Evolutionary conservation across 92 coral and sea anemone species (phyloP), one percentile per base, ranked within the genome.

Genomic region (Virgularia gustaviana): DNA sequence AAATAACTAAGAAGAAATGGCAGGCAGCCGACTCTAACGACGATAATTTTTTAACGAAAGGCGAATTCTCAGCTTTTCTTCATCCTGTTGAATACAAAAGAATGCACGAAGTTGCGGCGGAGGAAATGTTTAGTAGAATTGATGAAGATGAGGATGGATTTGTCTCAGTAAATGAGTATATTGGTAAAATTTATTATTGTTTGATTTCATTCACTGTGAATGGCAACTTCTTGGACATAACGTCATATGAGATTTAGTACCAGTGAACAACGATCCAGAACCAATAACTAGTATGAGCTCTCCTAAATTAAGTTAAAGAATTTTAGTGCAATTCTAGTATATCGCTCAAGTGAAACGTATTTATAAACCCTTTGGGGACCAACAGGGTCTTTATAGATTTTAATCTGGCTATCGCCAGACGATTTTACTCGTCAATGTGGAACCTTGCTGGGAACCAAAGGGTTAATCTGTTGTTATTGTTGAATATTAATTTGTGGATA

Each of bases 71-170:
- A 10, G 83, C 92, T 0, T 78, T 81, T 42, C 32, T 86, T 16
- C 87, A 82, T 30, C 92, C 96, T 3, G 74, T 81, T 63, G 96
- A 86, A 30, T 85, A 80, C 71, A 83, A 85, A 2, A 78, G 83
- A 70, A 88, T 83, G 79, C 83, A 84, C 22, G 83, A 73, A 5
- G 61, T 79, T 12, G 87, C 79, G 25, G 78, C 87, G 2, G 85
- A 80, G 36, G 96, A 91, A 41, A 65, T 56, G 5, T 38, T 91
- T 13, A 68, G 59, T 1, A 82, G 78, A 0, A 61, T 84, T 4
- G 97, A 91, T 77, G 72, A 74, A 35, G 85, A 89, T 39, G 76
- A 77, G 43, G 96, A 91, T 74, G 97, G 97, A 13, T 76, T 55
- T 39, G 51, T 89, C 9, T 89, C 96, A 4, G 81, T 80, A 39